phyloP scores from a whole-genome alignment of 2,888 invertebrate genomes.

The Chironomus riparius region DNA sequence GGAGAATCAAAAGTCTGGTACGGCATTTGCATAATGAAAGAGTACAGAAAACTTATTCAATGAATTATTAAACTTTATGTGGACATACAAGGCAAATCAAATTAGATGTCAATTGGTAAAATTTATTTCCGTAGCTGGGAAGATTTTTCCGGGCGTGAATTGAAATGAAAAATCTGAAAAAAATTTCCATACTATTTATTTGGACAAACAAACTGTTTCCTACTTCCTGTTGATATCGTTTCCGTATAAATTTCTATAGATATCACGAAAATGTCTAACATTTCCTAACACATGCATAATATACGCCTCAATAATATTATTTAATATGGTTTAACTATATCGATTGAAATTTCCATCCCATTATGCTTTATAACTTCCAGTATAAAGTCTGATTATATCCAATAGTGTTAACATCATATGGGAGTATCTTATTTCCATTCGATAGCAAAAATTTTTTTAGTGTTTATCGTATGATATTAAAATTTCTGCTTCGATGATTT shows the following conservation, averaged over 20 bases:
- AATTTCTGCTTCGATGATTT: conserved; percentile 8
- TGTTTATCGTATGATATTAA: conserved; percentile 11
- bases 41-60: too few species aligned
- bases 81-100: neutral
- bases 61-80: neutral
- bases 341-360: neutral
- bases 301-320: neutral
- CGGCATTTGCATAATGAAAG: too few species aligned
- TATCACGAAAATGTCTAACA: neutral
- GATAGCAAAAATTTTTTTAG: neutral
- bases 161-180: neutral
- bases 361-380: neutral
- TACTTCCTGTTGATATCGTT: conserved; percentile 4
- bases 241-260: neutral
- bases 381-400: neutral
- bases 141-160: neutral
- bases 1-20: too few species aligned
- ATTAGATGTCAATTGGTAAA: neutral
- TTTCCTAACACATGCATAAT: neutral
- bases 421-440: neutral
- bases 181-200: neutral
- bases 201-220: conserved; percentile 25
- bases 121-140: conserved; percentile 7
- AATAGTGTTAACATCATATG: neutral
- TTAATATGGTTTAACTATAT: neutral